These are phyloP conservation scores for Lagopus muta DNA, from an alignment of 2,113 vertebrate species.

Conservation along the genomic window DNA sequence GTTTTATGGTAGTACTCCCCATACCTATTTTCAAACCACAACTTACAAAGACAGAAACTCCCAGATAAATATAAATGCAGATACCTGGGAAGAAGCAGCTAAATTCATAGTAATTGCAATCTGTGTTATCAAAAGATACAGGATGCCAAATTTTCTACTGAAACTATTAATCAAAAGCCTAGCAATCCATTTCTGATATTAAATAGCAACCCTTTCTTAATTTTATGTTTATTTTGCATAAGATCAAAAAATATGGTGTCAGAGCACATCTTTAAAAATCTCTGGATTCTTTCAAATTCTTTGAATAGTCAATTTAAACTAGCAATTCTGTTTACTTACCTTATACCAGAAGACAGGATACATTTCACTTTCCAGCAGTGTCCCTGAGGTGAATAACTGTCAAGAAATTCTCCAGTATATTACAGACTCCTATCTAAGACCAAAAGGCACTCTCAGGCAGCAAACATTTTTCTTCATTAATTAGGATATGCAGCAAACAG, in stretches of 20 bases:
- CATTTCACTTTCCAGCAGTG: neutral
- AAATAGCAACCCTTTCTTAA: neutral
- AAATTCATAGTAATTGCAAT: neutral
- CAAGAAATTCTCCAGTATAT: neutral
- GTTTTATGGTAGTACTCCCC: neutral
- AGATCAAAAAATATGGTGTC: neutral
- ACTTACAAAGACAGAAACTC: neutral
- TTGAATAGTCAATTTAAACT: neutral
- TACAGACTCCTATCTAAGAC: neutral
- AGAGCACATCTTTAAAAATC: neutral
- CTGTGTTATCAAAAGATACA: neutral
- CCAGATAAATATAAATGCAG: neutral
- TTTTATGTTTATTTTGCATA: neutral
- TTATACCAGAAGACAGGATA: neutral
- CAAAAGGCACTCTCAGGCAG: neutral
- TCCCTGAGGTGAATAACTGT: neutral
- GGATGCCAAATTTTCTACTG: neutral
- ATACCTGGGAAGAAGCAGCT: neutral
- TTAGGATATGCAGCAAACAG: accelerated
- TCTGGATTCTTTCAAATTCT: neutral
- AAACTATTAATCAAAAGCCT: neutral
- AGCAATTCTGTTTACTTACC: neutral
- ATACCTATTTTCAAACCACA: neutral
- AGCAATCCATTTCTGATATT: neutral
- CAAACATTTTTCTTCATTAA: neutral